phyloP scores from a whole-genome alignment of 2,797 vertebrate genomes.

The Agapornis canus region DNA sequence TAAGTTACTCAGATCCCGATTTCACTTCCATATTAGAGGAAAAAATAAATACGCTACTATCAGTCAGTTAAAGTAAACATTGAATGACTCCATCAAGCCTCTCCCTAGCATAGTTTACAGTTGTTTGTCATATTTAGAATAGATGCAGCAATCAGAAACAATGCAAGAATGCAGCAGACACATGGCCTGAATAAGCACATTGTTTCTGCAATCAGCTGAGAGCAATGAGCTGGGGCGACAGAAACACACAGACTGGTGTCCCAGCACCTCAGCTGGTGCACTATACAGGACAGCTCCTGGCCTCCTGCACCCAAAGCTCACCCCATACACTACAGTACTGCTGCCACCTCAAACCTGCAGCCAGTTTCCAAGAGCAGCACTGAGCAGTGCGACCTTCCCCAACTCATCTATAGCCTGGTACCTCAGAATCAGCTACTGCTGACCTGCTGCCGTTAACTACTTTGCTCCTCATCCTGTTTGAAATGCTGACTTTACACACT shows the following conservation, averaged over 20 bases:
- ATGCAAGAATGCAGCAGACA: not conserved
- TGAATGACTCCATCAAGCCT: not conserved
- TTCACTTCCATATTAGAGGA: not conserved
- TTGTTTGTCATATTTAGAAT: not conserved
- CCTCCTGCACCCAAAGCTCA: fast-evolving
- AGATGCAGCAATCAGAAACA: not conserved
- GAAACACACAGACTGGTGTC: not conserved
- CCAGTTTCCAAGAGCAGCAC: not conserved
- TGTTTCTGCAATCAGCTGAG: not conserved
- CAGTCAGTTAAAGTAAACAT: not conserved
- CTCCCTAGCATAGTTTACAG: not conserved
- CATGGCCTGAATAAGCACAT: conserved; percentile 1
- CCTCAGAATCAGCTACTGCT: not conserved
- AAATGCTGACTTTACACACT: not conserved
- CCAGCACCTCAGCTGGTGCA: not conserved
- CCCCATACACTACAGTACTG: fast-evolving
- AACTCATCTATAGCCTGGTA: not conserved
- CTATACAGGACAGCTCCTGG: not conserved
- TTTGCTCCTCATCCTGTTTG: not conserved
- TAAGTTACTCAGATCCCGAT: not conserved
- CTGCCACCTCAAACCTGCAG: not conserved
- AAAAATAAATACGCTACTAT: not conserved
- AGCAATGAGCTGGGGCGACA: not conserved
- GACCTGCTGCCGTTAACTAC: not conserved
- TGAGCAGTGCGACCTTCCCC: not conserved